A percentile compares a stretch with the other conserved stretches of the same genome.
phyloP scores from a whole-genome alignment of 2,888 invertebrate species.

The Stenodera caucasica region DNA sequence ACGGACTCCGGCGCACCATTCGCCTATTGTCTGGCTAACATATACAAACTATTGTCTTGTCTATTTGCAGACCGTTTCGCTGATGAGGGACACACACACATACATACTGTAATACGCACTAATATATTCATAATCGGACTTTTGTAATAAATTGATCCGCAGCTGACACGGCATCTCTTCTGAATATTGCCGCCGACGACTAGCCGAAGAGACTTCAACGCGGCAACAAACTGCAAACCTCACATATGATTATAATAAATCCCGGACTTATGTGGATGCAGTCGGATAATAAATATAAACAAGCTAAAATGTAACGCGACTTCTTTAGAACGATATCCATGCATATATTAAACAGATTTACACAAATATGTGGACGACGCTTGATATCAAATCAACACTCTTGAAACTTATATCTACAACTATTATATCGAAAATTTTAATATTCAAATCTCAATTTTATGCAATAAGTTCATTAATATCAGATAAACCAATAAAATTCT shows the following conservation, averaged over 20 bases:
- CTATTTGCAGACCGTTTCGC: constrained; percentile 49
- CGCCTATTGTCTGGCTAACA: constrained; percentile 51
- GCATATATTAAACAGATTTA: constrained; percentile 40
- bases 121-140: constrained; percentile 49
- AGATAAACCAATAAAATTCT: constrained; percentile 1
- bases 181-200: constrained; percentile 13
- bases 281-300: constrained; percentile 41
- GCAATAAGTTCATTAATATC: neutral
- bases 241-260: constrained; percentile 47
- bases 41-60: constrained; percentile 55
- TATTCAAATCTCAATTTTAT: neutral
- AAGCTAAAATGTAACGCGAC: constrained; percentile 47
- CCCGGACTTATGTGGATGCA: constrained; percentile 45
- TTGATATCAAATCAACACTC: neutral
- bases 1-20: constrained; percentile 34
- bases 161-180: constrained; percentile 23
- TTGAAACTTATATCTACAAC: no score
- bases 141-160: constrained; percentile 42
- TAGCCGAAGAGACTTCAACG: constrained; percentile 19
- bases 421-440: no score
- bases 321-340: constrained; percentile 44
- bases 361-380: neutral
- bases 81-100: constrained; percentile 40
- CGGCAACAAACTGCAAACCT: constrained; percentile 32
- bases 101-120: constrained; percentile 48